These are phyloP conservation scores for Ips typographus DNA, from an alignment of 1,140 invertebrate genomes.

Conservation along the genomic window DNA sequence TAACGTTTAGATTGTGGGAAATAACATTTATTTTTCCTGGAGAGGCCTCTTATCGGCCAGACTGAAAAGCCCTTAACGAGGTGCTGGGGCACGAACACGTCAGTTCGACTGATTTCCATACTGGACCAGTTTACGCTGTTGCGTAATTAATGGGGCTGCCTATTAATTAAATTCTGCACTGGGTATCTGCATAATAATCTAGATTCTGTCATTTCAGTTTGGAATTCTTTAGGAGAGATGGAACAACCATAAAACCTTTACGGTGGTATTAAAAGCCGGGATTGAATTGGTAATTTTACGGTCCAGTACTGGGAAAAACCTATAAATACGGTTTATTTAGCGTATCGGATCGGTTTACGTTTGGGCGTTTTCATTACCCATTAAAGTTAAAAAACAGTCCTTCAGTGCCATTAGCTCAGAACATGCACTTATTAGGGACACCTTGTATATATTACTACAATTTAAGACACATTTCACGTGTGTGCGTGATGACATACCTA, in stretches of 20 bases:
- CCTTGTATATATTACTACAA: no score
- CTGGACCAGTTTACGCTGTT: neutral
- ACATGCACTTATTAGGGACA: no score
- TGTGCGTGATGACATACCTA: no score
- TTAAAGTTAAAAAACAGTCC: no score
- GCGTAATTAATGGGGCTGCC: neutral
- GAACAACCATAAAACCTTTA: neutral
- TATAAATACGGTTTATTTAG: neutral
- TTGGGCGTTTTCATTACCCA: no score
- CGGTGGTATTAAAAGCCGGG: no score
- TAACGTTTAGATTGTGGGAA: no score
- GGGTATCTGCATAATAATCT: neutral
- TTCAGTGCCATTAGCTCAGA: no score
- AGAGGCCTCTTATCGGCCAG: neutral
- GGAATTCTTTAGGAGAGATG: neutral
- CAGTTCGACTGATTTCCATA: neutral
- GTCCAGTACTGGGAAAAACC: no score
- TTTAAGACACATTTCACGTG: no score
- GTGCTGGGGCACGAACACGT: neutral
- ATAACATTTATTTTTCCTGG: neutral
- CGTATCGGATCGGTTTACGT: neutral
- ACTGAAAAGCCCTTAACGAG: neutral
- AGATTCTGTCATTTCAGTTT: constrained; percentile 1
- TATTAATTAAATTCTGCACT: constrained; percentile 2
- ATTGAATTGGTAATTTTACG: no score